A percentile compares a stretch with the other conserved stretches of the same genome.
Evolutionary conservation across 2,113 vertebrate genomes (phyloP).

Genomic region (Anoura caudifer): DNA sequence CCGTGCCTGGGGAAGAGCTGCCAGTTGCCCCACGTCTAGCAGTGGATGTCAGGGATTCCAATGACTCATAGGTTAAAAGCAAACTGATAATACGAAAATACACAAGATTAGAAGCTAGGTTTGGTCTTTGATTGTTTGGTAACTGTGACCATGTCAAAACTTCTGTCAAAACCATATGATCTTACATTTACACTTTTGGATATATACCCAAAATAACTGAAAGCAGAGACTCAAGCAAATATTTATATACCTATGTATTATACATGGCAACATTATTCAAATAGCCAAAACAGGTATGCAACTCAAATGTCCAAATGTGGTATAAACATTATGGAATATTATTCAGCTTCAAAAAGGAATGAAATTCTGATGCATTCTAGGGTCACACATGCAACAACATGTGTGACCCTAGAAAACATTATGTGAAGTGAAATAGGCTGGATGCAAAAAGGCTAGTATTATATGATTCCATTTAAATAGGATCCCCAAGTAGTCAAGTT

Average conservation of each 20-base stretch:
- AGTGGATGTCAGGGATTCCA: neutral
- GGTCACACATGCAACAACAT: neutral
- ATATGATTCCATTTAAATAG: neutral
- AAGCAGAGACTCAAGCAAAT: neutral
- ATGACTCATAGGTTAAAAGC: neutral
- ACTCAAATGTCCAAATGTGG: neutral
- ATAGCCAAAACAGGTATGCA: neutral
- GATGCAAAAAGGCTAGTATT: neutral
- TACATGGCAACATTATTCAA: neutral
- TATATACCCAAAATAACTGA: neutral
- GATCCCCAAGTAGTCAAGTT: neutral
- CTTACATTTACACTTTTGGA: neutral
- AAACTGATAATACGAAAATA: neutral
- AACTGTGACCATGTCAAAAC: neutral
- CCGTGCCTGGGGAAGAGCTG: neutral
- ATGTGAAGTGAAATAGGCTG: neutral
- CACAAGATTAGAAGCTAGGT: neutral
- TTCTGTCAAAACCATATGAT: neutral
- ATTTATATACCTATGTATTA: neutral
- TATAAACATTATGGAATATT: neutral
- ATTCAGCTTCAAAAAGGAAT: neutral
- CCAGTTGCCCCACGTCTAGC: neutral
- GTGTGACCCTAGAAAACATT: neutral
- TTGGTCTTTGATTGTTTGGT: neutral
- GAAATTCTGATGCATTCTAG: neutral